phyloP scores from a whole-genome alignment of 2,797 vertebrate species.

The Falco concolor region DNA sequence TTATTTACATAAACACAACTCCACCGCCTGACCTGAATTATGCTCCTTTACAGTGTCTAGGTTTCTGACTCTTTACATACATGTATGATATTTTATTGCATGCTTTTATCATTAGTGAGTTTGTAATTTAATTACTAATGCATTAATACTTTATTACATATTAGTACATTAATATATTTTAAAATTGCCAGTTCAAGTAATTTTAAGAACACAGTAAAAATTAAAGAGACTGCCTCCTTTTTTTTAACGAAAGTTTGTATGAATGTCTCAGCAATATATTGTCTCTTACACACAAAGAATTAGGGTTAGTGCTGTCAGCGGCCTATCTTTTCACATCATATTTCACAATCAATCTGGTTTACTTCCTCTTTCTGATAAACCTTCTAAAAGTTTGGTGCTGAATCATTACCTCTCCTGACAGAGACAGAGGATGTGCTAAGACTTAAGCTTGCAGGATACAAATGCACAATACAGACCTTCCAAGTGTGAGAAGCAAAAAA shows the following conservation, averaged over 20 bases:
- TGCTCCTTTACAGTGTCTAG: background rate
- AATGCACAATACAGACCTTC: background rate
- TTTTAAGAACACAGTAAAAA: background rate
- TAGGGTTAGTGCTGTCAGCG: background rate
- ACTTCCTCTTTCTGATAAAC: background rate
- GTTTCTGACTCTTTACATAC: background rate
- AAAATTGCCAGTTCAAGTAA: background rate
- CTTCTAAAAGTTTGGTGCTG: background rate
- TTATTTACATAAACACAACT: background rate
- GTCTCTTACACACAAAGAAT: background rate
- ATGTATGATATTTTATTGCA: background rate
- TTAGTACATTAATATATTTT: background rate
- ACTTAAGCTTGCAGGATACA: background rate
- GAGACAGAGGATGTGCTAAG: background rate
- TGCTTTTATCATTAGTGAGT: background rate
- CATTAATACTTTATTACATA: background rate
- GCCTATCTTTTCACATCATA: background rate
- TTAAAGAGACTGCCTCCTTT: background rate
- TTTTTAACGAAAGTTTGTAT: background rate
- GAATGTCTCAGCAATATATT: background rate
- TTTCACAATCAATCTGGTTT: background rate
- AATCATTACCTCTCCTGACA: background rate
- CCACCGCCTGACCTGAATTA: background rate
- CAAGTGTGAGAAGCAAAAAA: background rate
- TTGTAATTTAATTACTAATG: background rate